These are phyloP conservation scores for Anolis apletophallus DNA, from an alignment of 2,797 vertebrate genomes.

Conservation along the genomic window DNA sequence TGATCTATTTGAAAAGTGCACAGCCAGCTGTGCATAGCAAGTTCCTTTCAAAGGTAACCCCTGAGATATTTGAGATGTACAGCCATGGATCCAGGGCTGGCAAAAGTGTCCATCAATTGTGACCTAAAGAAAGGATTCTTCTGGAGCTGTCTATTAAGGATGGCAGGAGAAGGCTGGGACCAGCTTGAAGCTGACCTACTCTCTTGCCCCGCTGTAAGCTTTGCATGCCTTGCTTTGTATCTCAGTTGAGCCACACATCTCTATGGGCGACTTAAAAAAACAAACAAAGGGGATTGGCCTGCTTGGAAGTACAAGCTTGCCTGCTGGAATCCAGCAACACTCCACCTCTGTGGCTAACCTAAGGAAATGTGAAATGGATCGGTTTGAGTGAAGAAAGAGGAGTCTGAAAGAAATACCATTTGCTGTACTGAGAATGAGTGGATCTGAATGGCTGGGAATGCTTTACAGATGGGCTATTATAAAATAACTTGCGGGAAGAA, in stretches of 20 bases:
- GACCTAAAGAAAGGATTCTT: slow-evolving; percentile 17
- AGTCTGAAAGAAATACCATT: not conserved
- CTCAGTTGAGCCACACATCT: not conserved
- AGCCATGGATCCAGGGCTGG: not conserved
- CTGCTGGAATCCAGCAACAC: not conserved
- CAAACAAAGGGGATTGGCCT: accelerated
- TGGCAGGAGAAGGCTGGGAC: slow-evolving; percentile 21
- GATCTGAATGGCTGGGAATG: not conserved
- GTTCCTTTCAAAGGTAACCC: slow-evolving; percentile 9
- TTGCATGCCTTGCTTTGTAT: not conserved
- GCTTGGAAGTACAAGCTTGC: not conserved
- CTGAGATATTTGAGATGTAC: slow-evolving; percentile 18
- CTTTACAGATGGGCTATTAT: not conserved
- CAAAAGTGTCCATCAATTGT: slow-evolving; percentile 19
- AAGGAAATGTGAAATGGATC: not conserved
- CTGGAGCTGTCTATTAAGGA: slow-evolving; percentile 12
- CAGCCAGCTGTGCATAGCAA: slow-evolving; percentile 7
- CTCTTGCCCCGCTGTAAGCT: not conserved
- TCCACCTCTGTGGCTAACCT: accelerated
- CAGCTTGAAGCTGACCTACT: not conserved
- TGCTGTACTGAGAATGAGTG: not conserved
- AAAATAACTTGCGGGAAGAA: not conserved
- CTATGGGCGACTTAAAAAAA: not conserved
- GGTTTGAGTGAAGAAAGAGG: not conserved
- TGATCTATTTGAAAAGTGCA: not conserved